Evolutionary conservation across 2,113 vertebrate species (phyloP), one percentile per base, ranked within the genome.

Genomic region (Lycaon pictus): DNA sequence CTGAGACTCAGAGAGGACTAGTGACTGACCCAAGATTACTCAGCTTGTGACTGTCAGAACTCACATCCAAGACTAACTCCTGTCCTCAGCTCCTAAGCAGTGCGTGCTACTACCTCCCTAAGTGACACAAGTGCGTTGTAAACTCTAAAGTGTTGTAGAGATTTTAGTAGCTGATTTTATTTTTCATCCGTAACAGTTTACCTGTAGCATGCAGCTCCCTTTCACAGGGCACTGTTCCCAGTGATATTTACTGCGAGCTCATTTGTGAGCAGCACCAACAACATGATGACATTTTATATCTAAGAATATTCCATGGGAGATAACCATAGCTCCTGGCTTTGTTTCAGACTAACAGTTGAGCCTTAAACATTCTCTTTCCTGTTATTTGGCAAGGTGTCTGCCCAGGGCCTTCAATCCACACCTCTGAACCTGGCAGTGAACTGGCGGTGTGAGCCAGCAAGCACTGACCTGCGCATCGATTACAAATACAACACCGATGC

Each of bases 401-500:
- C 99, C 80, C 99, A 99, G 92, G 99, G 99, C 95, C 99, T 99
- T 98, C 99, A 99, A 98, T 99, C 99, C 98, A 99, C 99, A 37
- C 99, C 99, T 84, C 98, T 99, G 98, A 99, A 99, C 98, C 99
- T 99, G 98, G 99, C 99, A 3, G 99, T 99, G 98, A 99, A 99
- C 97, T 99, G 99, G 99, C 99, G 99, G 20, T 99, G 99, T 80
- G 99, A 99, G 32, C 98, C 98, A 87, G 98, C 97, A 96, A 99
- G 99, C 99, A 99, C 99, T 7, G 99, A 99, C 98, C 99, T 99
- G 67, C 99, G 99, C 98, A 99, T 99, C 94, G 99, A 99, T 98
- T 99, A 99, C 98, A 99, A 99, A 97, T 99, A 99, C 99, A 99
- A 99, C 95, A 98, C 98, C 0, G 99, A 99, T 90, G 99, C 99